phyloP scores from a whole-genome alignment of 2,797 vertebrate genomes.

The Xenops minutus region DNA sequence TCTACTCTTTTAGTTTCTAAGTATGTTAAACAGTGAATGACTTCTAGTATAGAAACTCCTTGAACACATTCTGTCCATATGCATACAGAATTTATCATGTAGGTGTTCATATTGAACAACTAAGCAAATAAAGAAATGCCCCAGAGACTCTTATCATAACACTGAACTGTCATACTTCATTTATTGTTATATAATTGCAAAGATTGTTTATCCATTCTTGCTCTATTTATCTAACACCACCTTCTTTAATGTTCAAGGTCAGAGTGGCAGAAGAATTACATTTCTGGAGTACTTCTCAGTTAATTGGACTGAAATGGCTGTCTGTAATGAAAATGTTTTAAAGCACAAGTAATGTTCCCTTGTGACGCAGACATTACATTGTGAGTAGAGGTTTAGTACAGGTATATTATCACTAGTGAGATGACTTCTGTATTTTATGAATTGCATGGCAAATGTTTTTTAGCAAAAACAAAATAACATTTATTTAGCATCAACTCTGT shows the following conservation, averaged over 20 bases:
- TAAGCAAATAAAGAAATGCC: slow-evolving; percentile 49
- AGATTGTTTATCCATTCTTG: slow-evolving; percentile 58
- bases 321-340: neutral
- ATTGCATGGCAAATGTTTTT: neutral
- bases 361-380: neutral
- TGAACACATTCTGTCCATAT: slow-evolving; percentile 47
- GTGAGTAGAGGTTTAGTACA: neutral
- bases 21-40: neutral
- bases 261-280: slow-evolving; percentile 12
- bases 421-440: neutral
- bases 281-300: slow-evolving; percentile 21
- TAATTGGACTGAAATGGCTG: neutral
- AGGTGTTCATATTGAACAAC: slow-evolving; percentile 21
- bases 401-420: neutral
- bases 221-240: slow-evolving; percentile 30
- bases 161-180: slow-evolving; percentile 54
- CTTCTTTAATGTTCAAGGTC: slow-evolving; percentile 50
- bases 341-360: neutral
- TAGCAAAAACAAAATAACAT: neutral
- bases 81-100: slow-evolving; percentile 14
- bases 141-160: slow-evolving; percentile 30
- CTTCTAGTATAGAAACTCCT: slow-evolving; percentile 23
- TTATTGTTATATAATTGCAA: slow-evolving; percentile 61
- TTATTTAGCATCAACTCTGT: neutral
- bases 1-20: neutral